Evolutionary conservation across 1,140 invertebrate species (phyloP), one percentile per base, ranked within the genome.

Genomic region (Drosophila teissieri): DNA sequence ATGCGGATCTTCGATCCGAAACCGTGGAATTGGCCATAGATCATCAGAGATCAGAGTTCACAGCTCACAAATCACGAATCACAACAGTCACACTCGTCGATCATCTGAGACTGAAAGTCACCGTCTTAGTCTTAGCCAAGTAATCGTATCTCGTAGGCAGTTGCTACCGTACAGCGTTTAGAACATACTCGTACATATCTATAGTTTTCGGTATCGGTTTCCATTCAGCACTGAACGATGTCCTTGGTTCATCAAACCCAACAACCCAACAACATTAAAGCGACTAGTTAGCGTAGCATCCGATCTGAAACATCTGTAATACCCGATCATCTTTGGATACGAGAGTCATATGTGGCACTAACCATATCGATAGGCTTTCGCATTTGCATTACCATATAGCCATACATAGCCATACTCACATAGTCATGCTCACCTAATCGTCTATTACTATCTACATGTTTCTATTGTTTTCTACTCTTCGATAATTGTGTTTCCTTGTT

Each of bases 381-480:
- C 58, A 55, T 57, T 56, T 6, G 58, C 58, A 58, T 62, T 55
- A 17, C 14, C 67, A 67, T 70, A 39, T 19, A 19, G 19, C 19
- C 19, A 19, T 19, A 34, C 12, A 65, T 68, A 34, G 34, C 31
- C 63, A 45, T 45, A 42, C n/a, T 42, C 40, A 42, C 31, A 31
- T 39, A 14, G 37, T 14, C 52, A 64, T 56, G 7, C 22, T 55
- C 65, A 69, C 52, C 52, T 70, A 34, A 57, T 72, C 68, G 65
- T 57, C 64, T 70, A 70, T 68, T 24, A 70, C 68, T 70, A 51
- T 72, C 24, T 70, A 72, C 44, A 49, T 70, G 65, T 72, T 39
- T 69, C 56, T 57, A 40, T 70, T 44, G 10, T 70, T 70, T 70
- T 44, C 44, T 27, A 49, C 24, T 67, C 48, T 70, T 72, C 17